A percentile compares a stretch with the other conserved stretches of the same genome.
These are phyloP conservation scores for Scleropages formosus DNA, from an alignment of 2,797 vertebrate species.

Conservation along the genomic window DNA sequence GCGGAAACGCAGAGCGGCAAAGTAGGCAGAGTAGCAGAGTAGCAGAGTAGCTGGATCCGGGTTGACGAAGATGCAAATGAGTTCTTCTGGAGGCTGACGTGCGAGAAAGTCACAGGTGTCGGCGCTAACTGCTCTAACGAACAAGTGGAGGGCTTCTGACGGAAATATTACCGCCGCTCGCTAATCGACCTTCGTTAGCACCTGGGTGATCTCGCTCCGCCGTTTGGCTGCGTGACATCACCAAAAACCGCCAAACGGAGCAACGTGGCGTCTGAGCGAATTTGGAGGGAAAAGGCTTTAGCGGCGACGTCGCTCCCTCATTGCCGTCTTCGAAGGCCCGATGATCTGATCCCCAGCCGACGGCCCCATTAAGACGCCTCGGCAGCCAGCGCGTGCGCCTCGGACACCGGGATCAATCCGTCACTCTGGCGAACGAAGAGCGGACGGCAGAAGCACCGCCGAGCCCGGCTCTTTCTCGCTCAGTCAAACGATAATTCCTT, in stretches of 20 bases:
- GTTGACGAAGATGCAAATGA: slow-evolving; percentile 22
- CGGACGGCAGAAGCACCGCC: neutral
- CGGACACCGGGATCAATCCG: neutral
- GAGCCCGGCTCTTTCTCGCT: neutral
- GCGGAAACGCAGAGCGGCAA: neutral
- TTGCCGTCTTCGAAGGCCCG: no score
- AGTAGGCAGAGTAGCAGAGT: neutral
- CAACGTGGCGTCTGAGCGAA: neutral
- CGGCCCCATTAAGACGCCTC: neutral
- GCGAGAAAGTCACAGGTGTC: slow-evolving; percentile 33
- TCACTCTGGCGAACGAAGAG: neutral
- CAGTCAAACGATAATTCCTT: neutral
- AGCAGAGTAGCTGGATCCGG: neutral
- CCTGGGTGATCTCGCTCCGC: slow-evolving; percentile 47
- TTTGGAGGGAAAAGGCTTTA: neutral
- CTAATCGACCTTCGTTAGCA: slow-evolving; percentile 14
- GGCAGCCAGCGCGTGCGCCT: neutral
- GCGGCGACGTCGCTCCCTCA: no score
- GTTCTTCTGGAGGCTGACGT: slow-evolving; percentile 8
- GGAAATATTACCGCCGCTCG: slow-evolving; percentile 22
- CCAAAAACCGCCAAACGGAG: neutral
- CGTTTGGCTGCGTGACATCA: slow-evolving; percentile 21
- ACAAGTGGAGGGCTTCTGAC: slow-evolving; percentile 2
- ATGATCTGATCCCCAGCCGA: neutral
- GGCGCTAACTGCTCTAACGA: slow-evolving; percentile 20